Evolutionary conservation across 2,113 vertebrate genomes (phyloP).

Genomic region (Panurus biarmicus): DNA sequence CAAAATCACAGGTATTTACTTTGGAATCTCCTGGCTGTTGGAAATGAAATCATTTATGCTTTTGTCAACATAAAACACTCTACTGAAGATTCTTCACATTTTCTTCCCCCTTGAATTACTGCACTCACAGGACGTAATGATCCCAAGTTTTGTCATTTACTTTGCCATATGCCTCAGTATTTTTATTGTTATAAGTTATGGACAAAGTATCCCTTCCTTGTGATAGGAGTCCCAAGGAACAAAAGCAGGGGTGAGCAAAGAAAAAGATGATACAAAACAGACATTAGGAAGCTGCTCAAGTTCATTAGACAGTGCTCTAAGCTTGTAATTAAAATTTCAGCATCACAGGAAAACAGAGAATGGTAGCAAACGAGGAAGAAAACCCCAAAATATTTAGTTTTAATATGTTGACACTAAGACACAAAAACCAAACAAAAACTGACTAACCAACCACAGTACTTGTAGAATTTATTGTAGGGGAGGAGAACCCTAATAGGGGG

Average conservation of each 20-base stretch:
- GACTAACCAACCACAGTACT: neutral
- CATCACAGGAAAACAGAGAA: neutral
- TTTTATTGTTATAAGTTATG: neutral
- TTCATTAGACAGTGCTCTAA: neutral
- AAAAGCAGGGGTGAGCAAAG: neutral
- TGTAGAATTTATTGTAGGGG: accelerated
- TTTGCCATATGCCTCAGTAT: neutral
- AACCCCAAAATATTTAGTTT: neutral
- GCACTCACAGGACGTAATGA: neutral
- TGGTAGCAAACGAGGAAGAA: neutral
- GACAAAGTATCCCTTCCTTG: neutral
- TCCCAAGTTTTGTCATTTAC: neutral
- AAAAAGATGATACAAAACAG: neutral
- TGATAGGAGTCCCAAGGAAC: neutral
- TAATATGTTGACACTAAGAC: neutral
- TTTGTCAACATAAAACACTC: neutral
- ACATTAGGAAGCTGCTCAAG: neutral
- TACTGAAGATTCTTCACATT: neutral
- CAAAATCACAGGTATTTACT: neutral
- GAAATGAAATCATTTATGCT: neutral
- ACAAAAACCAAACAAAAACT: neutral
- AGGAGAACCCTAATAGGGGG: neutral
- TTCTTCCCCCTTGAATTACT: neutral
- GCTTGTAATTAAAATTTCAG: neutral
- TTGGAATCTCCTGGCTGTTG: neutral